Evolutionary conservation across 2,888 invertebrate species (phyloP).

Genomic region (Andrena bicolor): DNA sequence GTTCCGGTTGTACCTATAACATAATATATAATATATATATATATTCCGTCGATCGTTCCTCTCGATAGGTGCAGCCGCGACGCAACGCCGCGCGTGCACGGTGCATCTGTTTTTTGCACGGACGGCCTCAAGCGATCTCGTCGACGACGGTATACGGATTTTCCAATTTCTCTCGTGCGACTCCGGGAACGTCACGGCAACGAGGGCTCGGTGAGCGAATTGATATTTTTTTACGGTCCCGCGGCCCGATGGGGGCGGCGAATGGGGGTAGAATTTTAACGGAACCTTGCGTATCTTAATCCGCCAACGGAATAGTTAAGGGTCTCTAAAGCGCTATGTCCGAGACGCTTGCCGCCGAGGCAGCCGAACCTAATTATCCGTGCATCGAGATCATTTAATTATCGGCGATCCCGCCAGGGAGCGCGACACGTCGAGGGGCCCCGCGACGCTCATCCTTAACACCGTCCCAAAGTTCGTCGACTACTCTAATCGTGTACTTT

Average conservation of each 20-base stretch:
- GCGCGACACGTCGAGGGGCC: slow-evolving; percentile 20
- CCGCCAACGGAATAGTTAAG: slow-evolving; percentile 28
- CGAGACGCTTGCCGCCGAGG: slow-evolving; percentile 30
- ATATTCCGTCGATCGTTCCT: slow-evolving; percentile 70
- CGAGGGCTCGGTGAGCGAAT: not conserved
- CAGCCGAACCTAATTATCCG: not conserved
- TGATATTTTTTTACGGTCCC: slow-evolving; percentile 59
- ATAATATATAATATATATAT: slow-evolving; percentile 55
- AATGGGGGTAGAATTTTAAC: slow-evolving; percentile 41
- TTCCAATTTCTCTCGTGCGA: slow-evolving; percentile 23
- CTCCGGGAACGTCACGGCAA: not conserved
- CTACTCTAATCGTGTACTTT: slow-evolving; percentile 48
- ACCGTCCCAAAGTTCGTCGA: slow-evolving; percentile 54
- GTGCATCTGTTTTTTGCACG: slow-evolving; percentile 16
- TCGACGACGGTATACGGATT: slow-evolving; percentile 62
- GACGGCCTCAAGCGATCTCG: slow-evolving; percentile 50
- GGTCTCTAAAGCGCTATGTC: slow-evolving; percentile 24
- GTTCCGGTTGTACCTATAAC: slow-evolving; percentile 69
- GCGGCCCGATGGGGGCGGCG: slow-evolving; percentile 15
- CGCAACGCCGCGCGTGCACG: slow-evolving; percentile 52
- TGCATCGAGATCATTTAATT: slow-evolving; percentile 12
- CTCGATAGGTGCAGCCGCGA: slow-evolving; percentile 57
- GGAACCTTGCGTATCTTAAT: slow-evolving; percentile 16
- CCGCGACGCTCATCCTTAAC: slow-evolving; percentile 34
- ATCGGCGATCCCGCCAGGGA: not conserved